A percentile compares a stretch with the other conserved stretches of the same genome.
These are phyloP conservation scores for Sinelater perroti DNA, from an alignment of 2,888 invertebrate species.

Conservation along the genomic window DNA sequence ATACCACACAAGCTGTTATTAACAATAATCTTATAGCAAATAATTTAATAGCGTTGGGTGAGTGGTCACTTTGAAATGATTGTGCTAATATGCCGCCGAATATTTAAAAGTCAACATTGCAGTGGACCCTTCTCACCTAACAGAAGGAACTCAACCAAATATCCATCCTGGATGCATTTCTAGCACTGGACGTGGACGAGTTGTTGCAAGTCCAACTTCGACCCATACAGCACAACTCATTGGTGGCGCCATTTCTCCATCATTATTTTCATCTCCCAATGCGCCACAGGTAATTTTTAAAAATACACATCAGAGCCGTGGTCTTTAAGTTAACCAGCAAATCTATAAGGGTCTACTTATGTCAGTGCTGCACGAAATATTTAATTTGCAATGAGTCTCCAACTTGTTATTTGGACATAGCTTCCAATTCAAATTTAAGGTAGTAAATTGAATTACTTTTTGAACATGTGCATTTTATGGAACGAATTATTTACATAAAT, in stretches of 20 bases:
- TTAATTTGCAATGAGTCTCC: too few relatives aligned
- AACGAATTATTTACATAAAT: too few relatives aligned
- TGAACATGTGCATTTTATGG: too few relatives aligned
- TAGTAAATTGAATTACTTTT: too few relatives aligned
- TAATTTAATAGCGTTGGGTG: constrained; percentile 59
- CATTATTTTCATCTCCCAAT: constrained; percentile 65
- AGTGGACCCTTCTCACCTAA: constrained; percentile 34
- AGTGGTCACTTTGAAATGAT: constrained; percentile 4
- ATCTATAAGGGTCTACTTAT: too few relatives aligned
- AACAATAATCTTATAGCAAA: constrained; percentile 63
- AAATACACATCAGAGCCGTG: too few relatives aligned
- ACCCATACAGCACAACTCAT: constrained; percentile 70
- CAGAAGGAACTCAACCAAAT: constrained; percentile 65
- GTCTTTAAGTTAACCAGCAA: too few relatives aligned
- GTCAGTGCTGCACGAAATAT: too few relatives aligned
- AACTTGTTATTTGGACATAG: too few relatives aligned
- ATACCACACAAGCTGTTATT: constrained; percentile 67
- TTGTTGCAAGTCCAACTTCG: constrained; percentile 68
- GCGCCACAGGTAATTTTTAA: constrained; percentile 52
- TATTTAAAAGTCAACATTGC: too few relatives aligned
- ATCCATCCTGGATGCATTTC: constrained; percentile 72
- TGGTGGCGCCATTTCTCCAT: constrained; percentile 76
- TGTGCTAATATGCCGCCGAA: too few relatives aligned
- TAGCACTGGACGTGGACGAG: constrained; percentile 69
- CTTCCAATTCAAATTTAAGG: too few relatives aligned